Conservation (phyloP, 2,888 invertebrate genomes). For the Uloborus plumipes region DNA sequence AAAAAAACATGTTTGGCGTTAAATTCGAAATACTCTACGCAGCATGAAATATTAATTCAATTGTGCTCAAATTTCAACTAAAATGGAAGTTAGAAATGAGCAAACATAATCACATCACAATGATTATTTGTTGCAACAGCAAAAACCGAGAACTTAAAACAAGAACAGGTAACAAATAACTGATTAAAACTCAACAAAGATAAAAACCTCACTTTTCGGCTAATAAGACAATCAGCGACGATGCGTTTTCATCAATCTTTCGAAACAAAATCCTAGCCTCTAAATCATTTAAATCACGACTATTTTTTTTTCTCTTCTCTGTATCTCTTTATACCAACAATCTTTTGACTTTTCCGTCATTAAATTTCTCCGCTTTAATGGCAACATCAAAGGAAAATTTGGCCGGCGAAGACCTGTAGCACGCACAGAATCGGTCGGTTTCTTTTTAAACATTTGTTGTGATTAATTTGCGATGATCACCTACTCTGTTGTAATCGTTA, state of each 20-base stretch:
- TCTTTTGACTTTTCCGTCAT: slow-evolving; percentile 39
- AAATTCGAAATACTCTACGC: too few relatives aligned
- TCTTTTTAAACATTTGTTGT: slow-evolving; percentile 59
- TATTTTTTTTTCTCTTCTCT: slow-evolving; percentile 18
- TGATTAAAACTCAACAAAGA: slow-evolving; percentile 45
- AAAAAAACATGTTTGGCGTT: too few relatives aligned
- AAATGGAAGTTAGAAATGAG: background rate
- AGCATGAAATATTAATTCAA: too few relatives aligned
- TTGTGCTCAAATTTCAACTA: too few relatives aligned
- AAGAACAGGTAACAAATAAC: slow-evolving; percentile 13
- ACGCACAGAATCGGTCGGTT: slow-evolving; percentile 53
- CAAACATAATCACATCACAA: background rate
- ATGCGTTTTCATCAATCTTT: slow-evolving; percentile 22
- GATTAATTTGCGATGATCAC: slow-evolving; percentile 65
- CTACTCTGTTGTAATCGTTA: slow-evolving; percentile 60
- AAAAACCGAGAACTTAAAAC: background rate
- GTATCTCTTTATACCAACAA: background rate
- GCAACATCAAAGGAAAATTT: slow-evolving; percentile 62
- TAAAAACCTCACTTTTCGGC: slow-evolving; percentile 47
- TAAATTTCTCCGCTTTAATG: slow-evolving; percentile 63
- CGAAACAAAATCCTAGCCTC: background rate
- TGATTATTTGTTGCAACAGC: background rate
- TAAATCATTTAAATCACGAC: slow-evolving; percentile 49
- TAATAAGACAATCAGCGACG: slow-evolving; percentile 57
- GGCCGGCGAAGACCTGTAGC: slow-evolving; percentile 28